phyloP scores from a whole-genome alignment of 2,888 invertebrate genomes.

The Idaea aversata region DNA sequence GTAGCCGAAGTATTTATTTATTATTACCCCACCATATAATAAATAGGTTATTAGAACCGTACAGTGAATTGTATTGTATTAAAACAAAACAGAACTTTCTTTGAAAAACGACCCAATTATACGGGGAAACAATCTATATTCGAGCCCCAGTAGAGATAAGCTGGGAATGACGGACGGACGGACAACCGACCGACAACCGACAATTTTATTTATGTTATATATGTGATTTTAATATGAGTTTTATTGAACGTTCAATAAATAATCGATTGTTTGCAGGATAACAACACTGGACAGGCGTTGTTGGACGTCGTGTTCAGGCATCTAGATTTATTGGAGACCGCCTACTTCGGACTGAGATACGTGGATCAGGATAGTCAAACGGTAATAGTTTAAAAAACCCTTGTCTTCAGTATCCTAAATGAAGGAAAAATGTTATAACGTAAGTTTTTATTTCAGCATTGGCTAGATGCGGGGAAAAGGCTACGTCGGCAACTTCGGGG shows the following conservation, averaged over 20 bases:
- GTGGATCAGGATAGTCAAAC: conserved; percentile 96
- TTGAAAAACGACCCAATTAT: conserved; percentile 1
- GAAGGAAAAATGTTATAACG: conserved; percentile 1
- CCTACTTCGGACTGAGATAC: conserved; percentile 97
- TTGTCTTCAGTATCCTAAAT: neutral
- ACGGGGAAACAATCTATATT: neutral
- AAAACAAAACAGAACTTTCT: neutral
- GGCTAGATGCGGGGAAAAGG: conserved; percentile 95
- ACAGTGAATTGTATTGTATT: neutral
- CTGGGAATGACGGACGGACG: neutral
- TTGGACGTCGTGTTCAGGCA: conserved; percentile 95
- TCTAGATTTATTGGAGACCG: conserved; percentile 95
- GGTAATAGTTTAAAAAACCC: conserved; percentile 78
- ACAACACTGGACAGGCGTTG: conserved; percentile 92
- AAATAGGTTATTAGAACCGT: neutral
- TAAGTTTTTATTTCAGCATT: conserved; percentile 83
- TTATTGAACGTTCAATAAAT: conserved; percentile 12
- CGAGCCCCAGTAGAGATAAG: neutral
- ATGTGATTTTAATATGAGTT: conserved; percentile 14
- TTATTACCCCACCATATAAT: neutral
- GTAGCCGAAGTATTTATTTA: neutral
- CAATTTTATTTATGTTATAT: conserved; percentile 7
- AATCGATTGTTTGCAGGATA: conserved; percentile 83
- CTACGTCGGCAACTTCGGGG: conserved; percentile 93
- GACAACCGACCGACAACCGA: neutral